These are phyloP conservation scores for Pecten maximus DNA, from an alignment of 2,888 invertebrate species.

Conservation along the genomic window DNA sequence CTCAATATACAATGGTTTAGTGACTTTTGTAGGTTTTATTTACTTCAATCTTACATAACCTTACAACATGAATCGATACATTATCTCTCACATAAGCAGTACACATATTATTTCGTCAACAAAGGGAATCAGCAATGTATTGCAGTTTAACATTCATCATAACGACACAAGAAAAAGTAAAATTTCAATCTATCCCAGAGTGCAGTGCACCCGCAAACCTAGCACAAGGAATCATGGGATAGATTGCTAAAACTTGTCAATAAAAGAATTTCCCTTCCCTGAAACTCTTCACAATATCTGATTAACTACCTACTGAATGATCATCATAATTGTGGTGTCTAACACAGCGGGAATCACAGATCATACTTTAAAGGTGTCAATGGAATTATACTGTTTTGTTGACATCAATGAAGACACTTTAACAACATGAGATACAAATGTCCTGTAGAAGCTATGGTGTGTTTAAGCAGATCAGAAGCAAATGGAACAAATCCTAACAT, in stretches of 20 bases:
- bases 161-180: slow-evolving; percentile 3
- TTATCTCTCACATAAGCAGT: slow-evolving; percentile 20
- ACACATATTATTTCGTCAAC: not conserved
- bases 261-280: not conserved
- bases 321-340: too few species aligned
- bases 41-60: slow-evolving; percentile 28
- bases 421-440: too few species aligned
- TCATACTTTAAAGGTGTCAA: too few species aligned
- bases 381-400: too few species aligned
- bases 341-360: too few species aligned
- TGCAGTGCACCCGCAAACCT: too few species aligned
- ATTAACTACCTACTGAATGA: not conserved
- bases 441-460: too few species aligned
- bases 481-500: too few species aligned
- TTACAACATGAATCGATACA: slow-evolving; percentile 30
- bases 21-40: slow-evolving; percentile 29
- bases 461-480: too few species aligned
- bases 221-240: too few species aligned
- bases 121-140: slow-evolving; percentile 16
- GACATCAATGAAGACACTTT: too few species aligned
- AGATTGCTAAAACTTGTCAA: not conserved
- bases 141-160: not conserved
- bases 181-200: not conserved
- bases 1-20: not conserved
- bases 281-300: not conserved